Evolutionary conservation across 2,797 vertebrate species (phyloP).

Genomic region (Sebastes diploproa): DNA sequence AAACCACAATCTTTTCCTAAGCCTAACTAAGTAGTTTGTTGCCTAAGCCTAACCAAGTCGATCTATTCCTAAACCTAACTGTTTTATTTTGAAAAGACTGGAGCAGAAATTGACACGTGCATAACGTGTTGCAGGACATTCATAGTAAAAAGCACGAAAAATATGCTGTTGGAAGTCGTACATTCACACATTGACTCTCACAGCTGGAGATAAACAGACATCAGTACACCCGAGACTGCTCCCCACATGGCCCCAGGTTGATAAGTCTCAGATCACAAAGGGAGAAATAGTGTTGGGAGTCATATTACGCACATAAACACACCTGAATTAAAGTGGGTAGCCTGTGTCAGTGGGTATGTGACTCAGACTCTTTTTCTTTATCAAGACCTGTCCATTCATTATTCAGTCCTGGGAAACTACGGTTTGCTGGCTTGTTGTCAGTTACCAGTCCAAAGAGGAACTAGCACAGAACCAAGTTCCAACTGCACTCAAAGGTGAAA

Average conservation of each 20-base stretch:
- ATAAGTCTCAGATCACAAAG: slow-evolving; percentile 56
- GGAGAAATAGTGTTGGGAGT: slow-evolving; percentile 60
- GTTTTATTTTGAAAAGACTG: too few relatives aligned
- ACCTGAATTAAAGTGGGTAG: slow-evolving; percentile 45
- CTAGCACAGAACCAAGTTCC: not conserved
- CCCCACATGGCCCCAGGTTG: slow-evolving; percentile 45
- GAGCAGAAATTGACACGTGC: too few relatives aligned
- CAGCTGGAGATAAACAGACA: slow-evolving; percentile 51
- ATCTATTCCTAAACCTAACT: too few relatives aligned
- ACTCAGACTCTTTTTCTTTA: slow-evolving; percentile 50
- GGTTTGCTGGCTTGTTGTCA: slow-evolving; percentile 34
- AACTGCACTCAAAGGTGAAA: not conserved
- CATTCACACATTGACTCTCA: slow-evolving; percentile 38
- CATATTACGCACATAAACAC: slow-evolving; percentile 63
- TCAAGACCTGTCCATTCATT: slow-evolving; percentile 53
- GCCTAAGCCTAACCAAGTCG: too few relatives aligned
- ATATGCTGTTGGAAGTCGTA: too few relatives aligned
- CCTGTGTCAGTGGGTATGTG: slow-evolving; percentile 30
- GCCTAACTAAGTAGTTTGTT: too few relatives aligned
- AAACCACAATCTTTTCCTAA: too few relatives aligned
- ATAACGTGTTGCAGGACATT: too few relatives aligned
- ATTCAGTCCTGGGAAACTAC: slow-evolving; percentile 60
- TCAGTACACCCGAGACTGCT: slow-evolving; percentile 22
- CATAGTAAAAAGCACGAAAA: fast-evolving
- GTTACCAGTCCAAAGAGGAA: slow-evolving; percentile 15